Percentiles rank a stretch among this genome's conserved stretches.
Conservation (phyloP, 1,140 invertebrate genomes). For the Caenorhabditis latens region DNA sequence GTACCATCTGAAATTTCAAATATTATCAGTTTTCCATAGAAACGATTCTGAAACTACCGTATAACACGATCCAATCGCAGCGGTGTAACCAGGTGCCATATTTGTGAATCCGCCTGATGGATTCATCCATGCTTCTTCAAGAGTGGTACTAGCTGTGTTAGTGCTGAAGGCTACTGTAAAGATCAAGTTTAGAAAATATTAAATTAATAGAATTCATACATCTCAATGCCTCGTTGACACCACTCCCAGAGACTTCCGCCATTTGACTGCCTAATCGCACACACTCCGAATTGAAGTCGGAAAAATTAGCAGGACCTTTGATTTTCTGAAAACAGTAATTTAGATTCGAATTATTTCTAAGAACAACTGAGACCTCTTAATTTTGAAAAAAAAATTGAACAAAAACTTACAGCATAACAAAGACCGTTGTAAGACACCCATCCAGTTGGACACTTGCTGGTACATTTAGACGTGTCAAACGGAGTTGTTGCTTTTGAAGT, state of each 20-base stretch:
- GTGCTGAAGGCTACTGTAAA: not conserved
- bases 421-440: not conserved
- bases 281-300: not conserved
- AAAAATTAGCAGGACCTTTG: not conserved
- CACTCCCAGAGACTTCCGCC: not conserved
- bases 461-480: conserved; percentile 9
- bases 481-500: not conserved
- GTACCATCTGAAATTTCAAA: not conserved
- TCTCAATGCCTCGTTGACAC: not conserved
- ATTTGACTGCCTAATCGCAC: not conserved
- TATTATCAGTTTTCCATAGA: not conserved
- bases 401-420: not conserved
- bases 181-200: not conserved
- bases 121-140: conserved; percentile 6
- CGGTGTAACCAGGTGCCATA: not conserved
- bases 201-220: not conserved
- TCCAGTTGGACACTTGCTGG: not conserved
- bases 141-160: not conserved
- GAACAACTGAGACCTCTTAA: no score
- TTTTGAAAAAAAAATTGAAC: no score
- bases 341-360: no score
- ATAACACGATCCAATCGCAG: not conserved
- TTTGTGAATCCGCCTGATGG: not conserved
- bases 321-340: not conserved
- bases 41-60: not conserved